These are phyloP conservation scores for Drosophila parabipectinata DNA, from an alignment of 1,140 invertebrate genomes.

Conservation along the genomic window DNA sequence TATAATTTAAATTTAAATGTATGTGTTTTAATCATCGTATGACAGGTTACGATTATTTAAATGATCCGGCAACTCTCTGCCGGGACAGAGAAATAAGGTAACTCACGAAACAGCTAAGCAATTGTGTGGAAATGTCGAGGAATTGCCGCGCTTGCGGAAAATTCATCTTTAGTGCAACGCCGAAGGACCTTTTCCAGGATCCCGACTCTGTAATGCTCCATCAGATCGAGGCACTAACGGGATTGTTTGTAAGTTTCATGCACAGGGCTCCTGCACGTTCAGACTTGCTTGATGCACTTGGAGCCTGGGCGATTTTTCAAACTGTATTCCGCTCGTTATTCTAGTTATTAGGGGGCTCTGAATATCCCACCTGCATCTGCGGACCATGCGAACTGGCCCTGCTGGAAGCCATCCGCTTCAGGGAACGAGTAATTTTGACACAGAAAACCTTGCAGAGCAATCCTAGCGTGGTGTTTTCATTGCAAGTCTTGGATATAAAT, in stretches of 20 bases:
- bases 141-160: constrained; percentile 63
- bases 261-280: constrained; percentile 8
- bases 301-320: not conserved
- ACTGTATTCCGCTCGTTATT: not conserved
- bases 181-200: constrained; percentile 51
- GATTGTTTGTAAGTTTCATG: constrained; percentile 51
- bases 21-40: too few relatives aligned
- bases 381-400: constrained; percentile 56
- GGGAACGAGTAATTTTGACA: constrained; percentile 56
- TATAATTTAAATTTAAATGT: too few relatives aligned
- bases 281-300: constrained; percentile 18
- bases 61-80: constrained; percentile 5
- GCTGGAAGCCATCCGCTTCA: constrained; percentile 50
- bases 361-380: constrained; percentile 49
- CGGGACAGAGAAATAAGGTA: not conserved
- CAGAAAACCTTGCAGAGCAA: constrained; percentile 47
- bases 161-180: constrained; percentile 39
- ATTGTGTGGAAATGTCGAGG: not conserved
- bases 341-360: constrained; percentile 35
- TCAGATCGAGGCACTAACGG: constrained; percentile 63
- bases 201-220: constrained; percentile 53
- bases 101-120: not conserved
- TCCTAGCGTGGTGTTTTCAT: not conserved
- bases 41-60: too few relatives aligned
- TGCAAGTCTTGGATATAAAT: constrained; percentile 33